phyloP scores from a whole-genome alignment of 2,113 vertebrate species.

The Rynchops niger region DNA sequence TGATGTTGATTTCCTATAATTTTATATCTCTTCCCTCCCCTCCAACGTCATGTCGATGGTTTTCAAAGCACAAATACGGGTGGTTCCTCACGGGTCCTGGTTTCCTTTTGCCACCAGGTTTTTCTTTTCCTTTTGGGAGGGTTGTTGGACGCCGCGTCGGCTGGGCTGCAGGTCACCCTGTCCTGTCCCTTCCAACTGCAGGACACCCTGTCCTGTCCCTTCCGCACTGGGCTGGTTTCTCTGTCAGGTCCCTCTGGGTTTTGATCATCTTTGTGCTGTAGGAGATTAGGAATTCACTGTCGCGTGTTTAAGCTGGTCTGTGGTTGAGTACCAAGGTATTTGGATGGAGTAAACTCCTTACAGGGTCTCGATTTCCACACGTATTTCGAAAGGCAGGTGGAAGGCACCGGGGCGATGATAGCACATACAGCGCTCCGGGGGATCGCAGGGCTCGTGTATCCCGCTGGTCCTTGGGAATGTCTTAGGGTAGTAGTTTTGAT shows the following conservation, averaged over 20 bases:
- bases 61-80: constrained; percentile 25
- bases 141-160: neutral
- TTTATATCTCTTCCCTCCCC: neutral
- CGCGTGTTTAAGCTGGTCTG: neutral
- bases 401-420: fast-evolving
- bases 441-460: neutral
- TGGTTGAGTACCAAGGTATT: neutral
- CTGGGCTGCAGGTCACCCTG: neutral
- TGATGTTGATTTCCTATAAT: constrained; percentile 47
- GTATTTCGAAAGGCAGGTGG: neutral
- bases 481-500: neutral
- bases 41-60: neutral
- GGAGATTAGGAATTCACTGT: neutral
- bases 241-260: neutral
- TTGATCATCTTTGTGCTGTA: neutral
- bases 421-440: fast-evolving
- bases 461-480: neutral
- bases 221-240: neutral
- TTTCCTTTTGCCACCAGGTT: neutral
- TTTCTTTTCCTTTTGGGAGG: neutral
- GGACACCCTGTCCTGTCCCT: no score
- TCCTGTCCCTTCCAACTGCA: neutral
- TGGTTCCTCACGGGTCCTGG: neutral
- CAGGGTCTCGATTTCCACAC: neutral
- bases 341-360: neutral